Conservation (phyloP, 2,888 invertebrate species). For the Ditylenchus weischeri region DNA sequence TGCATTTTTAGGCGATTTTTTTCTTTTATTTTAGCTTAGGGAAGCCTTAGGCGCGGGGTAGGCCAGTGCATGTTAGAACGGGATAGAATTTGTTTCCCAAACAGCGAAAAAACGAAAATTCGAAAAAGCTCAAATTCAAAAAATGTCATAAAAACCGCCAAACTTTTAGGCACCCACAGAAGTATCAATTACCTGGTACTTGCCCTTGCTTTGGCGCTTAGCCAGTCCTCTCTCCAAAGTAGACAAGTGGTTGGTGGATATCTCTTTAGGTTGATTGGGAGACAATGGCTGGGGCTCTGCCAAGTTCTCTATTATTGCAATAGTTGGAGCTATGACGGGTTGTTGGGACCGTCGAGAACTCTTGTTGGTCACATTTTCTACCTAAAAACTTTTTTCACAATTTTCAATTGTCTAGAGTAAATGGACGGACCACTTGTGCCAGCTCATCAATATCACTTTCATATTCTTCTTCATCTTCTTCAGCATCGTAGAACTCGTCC, state of each 20-base stretch:
- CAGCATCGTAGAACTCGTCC: slow-evolving; percentile 27
- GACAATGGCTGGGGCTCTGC: slow-evolving; percentile 19
- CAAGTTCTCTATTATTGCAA: slow-evolving; percentile 34
- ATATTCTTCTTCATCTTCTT: slow-evolving; percentile 52
- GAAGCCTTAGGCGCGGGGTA: too few relatives aligned
- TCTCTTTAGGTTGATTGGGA: slow-evolving; percentile 12
- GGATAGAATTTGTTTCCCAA: too few relatives aligned
- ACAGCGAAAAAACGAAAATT: too few relatives aligned
- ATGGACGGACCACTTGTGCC: slow-evolving; percentile 46
- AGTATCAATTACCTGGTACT: slow-evolving; percentile 43
- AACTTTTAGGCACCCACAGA: too few relatives aligned
- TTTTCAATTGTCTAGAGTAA: neutral
- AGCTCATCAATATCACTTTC: slow-evolving; percentile 57
- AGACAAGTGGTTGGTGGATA: slow-evolving; percentile 44
- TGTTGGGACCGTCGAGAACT: neutral
- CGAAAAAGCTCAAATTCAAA: too few relatives aligned
- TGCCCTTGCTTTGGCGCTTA: slow-evolving; percentile 56
- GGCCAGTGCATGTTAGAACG: too few relatives aligned
- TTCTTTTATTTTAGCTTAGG: too few relatives aligned
- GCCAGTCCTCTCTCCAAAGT: slow-evolving; percentile 55
- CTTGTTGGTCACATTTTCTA: neutral
- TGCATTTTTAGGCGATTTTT: too few relatives aligned
- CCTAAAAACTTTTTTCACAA: too few relatives aligned
- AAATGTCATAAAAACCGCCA: too few relatives aligned
- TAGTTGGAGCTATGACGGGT: slow-evolving; percentile 30